A percentile compares a stretch with the other conserved stretches of the same genome.
Conservation (phyloP, 2,888 invertebrate species). For the Lochmaea capreae region DNA sequence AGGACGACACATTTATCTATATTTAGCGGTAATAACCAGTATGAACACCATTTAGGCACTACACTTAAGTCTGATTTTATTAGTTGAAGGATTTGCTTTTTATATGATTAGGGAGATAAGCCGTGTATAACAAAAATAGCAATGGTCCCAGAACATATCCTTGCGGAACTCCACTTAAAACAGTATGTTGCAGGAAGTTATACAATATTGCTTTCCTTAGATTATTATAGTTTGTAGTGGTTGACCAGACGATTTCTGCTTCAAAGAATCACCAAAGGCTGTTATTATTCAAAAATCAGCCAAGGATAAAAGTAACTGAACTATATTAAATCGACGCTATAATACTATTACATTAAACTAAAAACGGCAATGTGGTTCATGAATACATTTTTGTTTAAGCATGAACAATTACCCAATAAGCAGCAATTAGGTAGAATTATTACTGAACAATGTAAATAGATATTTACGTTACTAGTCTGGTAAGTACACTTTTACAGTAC, state of each 20-base stretch:
- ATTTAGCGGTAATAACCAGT: too few species aligned
- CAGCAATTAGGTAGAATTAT: too few species aligned
- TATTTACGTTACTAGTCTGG: too few species aligned
- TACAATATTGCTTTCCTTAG: background rate
- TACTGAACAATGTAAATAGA: too few species aligned
- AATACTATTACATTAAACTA: background rate
- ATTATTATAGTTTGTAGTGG: background rate
- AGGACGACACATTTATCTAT: too few species aligned
- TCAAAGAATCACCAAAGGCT: background rate
- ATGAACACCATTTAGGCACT: too few species aligned
- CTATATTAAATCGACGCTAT: background rate
- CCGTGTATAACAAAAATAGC: too few species aligned
- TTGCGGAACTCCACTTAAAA: background rate
- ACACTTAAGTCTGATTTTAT: too few species aligned
- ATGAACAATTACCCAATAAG: background rate
- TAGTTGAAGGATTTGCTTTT: too few species aligned
- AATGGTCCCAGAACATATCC: too few species aligned
- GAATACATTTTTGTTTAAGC: background rate
- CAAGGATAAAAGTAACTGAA: background rate
- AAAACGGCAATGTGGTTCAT: background rate
- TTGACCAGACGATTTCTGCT: conserved; percentile 10
- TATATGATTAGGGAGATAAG: too few species aligned
- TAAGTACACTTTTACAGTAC: too few species aligned
- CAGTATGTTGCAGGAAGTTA: background rate
- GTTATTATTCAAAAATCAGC: background rate